Base-by-base conservation (phyloP, 2,888 invertebrate genomes). In the Noctua janthina region DNA sequence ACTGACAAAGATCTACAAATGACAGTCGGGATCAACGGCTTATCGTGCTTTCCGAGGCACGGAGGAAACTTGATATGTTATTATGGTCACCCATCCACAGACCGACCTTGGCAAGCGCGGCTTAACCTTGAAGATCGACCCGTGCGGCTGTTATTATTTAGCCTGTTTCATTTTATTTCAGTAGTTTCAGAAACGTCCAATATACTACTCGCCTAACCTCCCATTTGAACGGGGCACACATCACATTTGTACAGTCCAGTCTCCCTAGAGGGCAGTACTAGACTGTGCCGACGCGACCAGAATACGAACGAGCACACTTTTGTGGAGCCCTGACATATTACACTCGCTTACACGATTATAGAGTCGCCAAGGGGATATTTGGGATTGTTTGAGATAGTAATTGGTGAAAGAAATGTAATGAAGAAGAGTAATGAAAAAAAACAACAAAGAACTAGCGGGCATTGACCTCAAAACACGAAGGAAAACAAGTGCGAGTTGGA, bases 261-360 rank as follows among this genome's bases (percentile, higher is more conserved):
- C 78, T 71, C 88, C 77, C 87, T 13, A 76, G 86, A 76, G 89
- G 67, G 62, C 79, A 66, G 62, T 88, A 79, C 80, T 83, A 77
- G n/a, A 70, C 76, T 74, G 49, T 43, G 1, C 76, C 35, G 74
- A 86, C 88, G 78, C 82, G 13, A 70, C 23, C 51, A 62, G 88
- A 88, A 89, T 88, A 88, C 73, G 46, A 88, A 88, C 79, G 76
- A 88, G 73, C 23, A 62, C 68, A 78, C 72, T 82, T 85, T 81
- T 79, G 82, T 70, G 51, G 13, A 81, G 35, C 74, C 51, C 71
- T 81, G 81, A 88, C 80, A 82, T 83, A 89, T 85, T 87, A 89
- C 86, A 89, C 69, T 82, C 70, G 76, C 77, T 89, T 86, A 81
- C 49, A 51, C 78, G 79, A 81, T 88, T 83, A 88, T 86, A 69